These are phyloP conservation scores for Paramormyrops hopkinsi DNA, from an alignment of 2,797 vertebrate species.

Conservation along the genomic window DNA sequence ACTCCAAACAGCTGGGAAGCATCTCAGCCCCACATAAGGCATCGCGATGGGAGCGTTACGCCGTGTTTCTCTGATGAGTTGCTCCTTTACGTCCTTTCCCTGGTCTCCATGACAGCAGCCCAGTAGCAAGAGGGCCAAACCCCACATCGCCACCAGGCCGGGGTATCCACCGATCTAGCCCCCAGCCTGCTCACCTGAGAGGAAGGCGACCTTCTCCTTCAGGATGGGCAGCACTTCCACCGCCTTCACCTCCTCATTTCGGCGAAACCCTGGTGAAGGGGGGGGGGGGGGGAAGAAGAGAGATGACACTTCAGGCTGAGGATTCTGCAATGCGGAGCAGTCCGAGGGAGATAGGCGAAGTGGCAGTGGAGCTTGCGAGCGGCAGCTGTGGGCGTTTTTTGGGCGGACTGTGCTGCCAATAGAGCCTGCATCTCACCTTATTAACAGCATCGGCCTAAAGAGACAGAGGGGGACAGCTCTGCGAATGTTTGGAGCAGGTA, in stretches of 20 bases:
- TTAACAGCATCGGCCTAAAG: not conserved
- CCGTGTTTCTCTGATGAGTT: not conserved
- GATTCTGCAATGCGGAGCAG: not conserved
- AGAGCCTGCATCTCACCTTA: not conserved
- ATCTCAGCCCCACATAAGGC: not conserved
- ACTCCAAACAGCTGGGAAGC: not conserved
- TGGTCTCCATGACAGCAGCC: not conserved
- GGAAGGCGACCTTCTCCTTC: conserved; percentile 97
- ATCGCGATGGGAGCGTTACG: not conserved
- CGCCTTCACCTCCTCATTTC: conserved; percentile 98
- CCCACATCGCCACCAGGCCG: not conserved
- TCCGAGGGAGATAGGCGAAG: not conserved
- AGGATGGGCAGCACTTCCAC: conserved; percentile 96
- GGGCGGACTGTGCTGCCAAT: not conserved
- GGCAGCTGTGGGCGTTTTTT: not conserved
- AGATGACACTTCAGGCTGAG: not conserved
- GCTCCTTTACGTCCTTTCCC: not conserved
- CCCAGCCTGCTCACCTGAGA: conserved; percentile 72
- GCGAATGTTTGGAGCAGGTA: not conserved
- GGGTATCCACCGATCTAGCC: not conserved
- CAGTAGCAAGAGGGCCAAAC: not conserved
- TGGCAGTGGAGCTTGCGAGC: not conserved
- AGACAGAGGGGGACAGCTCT: not conserved
- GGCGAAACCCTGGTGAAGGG: conserved; percentile 75
- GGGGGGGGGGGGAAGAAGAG: conserved; percentile 6